These are phyloP conservation scores for Thereva unica DNA, from an alignment of 2,888 invertebrate genomes.

Conservation along the genomic window DNA sequence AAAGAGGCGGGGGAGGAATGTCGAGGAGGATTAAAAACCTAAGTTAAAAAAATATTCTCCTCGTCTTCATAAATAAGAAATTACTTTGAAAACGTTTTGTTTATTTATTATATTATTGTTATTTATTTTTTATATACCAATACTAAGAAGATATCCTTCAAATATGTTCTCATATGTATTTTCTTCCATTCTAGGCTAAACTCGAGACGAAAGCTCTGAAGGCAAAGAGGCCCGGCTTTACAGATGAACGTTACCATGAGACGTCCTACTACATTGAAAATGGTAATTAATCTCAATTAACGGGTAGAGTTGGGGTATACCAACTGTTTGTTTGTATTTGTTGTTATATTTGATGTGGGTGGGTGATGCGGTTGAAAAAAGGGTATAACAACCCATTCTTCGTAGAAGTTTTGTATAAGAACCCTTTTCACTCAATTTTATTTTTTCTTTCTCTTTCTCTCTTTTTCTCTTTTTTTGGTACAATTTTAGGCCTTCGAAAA, in stretches of 20 bases:
- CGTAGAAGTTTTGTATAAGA: background rate
- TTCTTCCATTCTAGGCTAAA: slow-evolving; percentile 72
- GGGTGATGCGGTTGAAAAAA: no score
- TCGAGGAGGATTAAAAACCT: no score
- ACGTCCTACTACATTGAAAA: slow-evolving; percentile 95
- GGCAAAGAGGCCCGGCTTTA: slow-evolving; percentile 89
- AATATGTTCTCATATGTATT: slow-evolving; percentile 4
- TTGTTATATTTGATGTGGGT: no score
- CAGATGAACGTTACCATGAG: slow-evolving; percentile 90
- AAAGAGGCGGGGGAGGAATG: no score
- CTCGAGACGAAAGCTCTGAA: slow-evolving; percentile 88
- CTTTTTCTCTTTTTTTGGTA: slow-evolving; percentile 19
- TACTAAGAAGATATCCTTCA: background rate
- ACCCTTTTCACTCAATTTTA: slow-evolving; percentile 14
- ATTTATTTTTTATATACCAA: no score
- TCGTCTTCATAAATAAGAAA: no score
- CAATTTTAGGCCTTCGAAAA: slow-evolving; percentile 79
- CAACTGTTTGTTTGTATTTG: no score
- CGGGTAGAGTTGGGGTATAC: no score
- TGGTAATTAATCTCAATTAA: slow-evolving; percentile 65
- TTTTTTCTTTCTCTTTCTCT: background rate
- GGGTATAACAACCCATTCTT: no score
- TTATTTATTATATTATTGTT: no score
- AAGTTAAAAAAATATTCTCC: no score
- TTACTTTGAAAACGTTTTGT: no score